A percentile compares a stretch with the other conserved stretches of the same genome.
Conservation (phyloP, 2,797 vertebrate species). For the Chaetodon trifasciatus region DNA sequence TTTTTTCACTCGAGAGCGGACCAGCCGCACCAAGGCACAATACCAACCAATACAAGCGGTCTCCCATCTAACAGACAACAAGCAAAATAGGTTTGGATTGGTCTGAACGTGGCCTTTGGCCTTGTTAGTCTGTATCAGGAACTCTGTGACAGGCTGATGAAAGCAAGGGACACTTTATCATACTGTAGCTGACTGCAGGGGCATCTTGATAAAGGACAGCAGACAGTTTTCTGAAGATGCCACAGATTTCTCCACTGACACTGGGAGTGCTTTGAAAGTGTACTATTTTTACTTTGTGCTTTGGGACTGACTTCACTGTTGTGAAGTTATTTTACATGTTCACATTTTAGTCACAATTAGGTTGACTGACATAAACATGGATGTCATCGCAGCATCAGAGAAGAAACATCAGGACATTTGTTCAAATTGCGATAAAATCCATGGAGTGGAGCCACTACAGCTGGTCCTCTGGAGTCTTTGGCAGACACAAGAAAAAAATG, state of each 20-base stretch:
- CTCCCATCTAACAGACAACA: conserved; percentile 49
- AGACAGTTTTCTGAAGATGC: conserved; percentile 7
- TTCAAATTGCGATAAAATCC: no score
- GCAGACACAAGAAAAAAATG: conserved; percentile 22
- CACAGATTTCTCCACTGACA: background rate
- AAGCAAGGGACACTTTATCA: conserved; percentile 22
- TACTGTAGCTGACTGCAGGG: background rate
- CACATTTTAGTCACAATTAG: no score
- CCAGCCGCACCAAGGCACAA: conserved; percentile 10
- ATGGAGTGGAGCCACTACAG: background rate
- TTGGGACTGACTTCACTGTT: no score
- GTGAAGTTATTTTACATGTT: background rate
- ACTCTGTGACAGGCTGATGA: conserved; percentile 51
- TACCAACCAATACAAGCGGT: conserved; percentile 14
- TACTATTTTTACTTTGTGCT: background rate
- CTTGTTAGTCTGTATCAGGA: conserved; percentile 50
- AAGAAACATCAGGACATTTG: background rate
- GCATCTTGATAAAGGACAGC: conserved; percentile 4
- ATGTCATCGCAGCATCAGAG: background rate
- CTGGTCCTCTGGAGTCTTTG: background rate
- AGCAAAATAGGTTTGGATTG: conserved; percentile 56
- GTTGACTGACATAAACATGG: background rate
- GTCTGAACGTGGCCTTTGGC: conserved; percentile 59
- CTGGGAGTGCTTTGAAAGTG: conserved; percentile 8
- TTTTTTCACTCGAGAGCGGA: conserved; percentile 7